Evolutionary conservation across 2,888 invertebrate genomes (phyloP).

Genomic region (Temnothorax unifasciatus): DNA sequence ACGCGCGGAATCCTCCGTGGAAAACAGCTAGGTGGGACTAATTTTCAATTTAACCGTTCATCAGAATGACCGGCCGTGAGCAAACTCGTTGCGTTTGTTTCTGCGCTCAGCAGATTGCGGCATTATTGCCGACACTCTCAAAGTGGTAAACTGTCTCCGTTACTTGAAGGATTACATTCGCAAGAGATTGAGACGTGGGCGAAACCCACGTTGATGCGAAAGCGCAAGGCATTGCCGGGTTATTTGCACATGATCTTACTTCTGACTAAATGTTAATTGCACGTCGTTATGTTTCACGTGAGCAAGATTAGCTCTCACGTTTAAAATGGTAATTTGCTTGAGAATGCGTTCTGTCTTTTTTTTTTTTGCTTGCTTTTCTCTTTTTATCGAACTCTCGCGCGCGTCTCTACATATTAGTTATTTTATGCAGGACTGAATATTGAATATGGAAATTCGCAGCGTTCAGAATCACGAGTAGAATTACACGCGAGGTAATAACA

Average conservation of each 20-base stretch:
- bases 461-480: slow-evolving; percentile 3
- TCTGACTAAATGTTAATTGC: slow-evolving; percentile 24
- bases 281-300: not conserved
- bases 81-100: slow-evolving; percentile 50
- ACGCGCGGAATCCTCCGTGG: slow-evolving; percentile 46
- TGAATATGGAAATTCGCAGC: slow-evolving; percentile 44
- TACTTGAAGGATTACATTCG: slow-evolving; percentile 29
- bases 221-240: not conserved
- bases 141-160: slow-evolving; percentile 26
- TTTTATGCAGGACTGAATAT: slow-evolving; percentile 36
- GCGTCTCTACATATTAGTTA: slow-evolving; percentile 9
- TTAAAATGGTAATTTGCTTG: not conserved
- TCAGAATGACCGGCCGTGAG: slow-evolving; percentile 24
- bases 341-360: not conserved
- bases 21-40: slow-evolving; percentile 62
- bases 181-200: not conserved
- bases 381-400: not conserved
- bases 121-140: slow-evolving; percentile 33
- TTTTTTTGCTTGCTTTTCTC: not conserved
- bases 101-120: slow-evolving; percentile 48
- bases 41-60: slow-evolving; percentile 63
- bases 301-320: not conserved
- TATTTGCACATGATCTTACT: not conserved
- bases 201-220: not conserved
- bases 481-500: slow-evolving; percentile 4